Evolutionary conservation across 2,797 vertebrate species (phyloP).

Genomic region (Parotocinclus haroldoi): DNA sequence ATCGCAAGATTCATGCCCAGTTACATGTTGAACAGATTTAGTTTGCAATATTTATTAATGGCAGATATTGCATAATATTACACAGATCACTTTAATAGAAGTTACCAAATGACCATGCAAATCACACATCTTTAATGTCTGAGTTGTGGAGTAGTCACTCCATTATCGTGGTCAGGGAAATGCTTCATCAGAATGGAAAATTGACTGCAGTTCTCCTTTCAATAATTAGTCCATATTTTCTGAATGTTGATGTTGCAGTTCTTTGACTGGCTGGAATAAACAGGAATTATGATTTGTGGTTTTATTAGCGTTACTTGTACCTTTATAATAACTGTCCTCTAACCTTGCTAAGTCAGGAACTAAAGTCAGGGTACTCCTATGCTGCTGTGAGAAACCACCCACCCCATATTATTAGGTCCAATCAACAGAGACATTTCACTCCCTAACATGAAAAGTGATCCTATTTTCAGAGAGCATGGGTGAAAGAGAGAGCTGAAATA

Average conservation of each 20-base stretch:
- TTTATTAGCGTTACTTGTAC: constrained; percentile 2
- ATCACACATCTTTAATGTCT: too few species aligned
- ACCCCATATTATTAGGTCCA: constrained; percentile 33
- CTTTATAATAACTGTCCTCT: not conserved
- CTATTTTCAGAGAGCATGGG: constrained; percentile 56
- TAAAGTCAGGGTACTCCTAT: constrained; percentile 4
- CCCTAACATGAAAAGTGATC: constrained; percentile 57
- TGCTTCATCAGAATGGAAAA: too few species aligned
- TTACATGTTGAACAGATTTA: too few species aligned
- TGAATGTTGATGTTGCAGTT: constrained; percentile 16
- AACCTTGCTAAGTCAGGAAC: not conserved
- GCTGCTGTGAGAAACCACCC: constrained; percentile 25
- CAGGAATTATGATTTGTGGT: not conserved
- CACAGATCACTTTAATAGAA: too few species aligned
- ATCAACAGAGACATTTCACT: constrained; percentile 50
- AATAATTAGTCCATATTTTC: constrained; percentile 50
- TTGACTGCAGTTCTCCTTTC: constrained; percentile 33
- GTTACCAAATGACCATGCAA: too few species aligned
- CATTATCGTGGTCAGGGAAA: too few species aligned
- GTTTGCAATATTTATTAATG: too few species aligned
- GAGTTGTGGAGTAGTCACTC: too few species aligned
- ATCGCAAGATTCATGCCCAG: too few species aligned
- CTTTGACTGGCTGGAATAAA: not conserved
- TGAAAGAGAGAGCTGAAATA: constrained; percentile 49
- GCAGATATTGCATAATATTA: too few species aligned